Evolutionary conservation across 2,888 invertebrate genomes (phyloP).

Genomic region (Philonicus albiceps): DNA sequence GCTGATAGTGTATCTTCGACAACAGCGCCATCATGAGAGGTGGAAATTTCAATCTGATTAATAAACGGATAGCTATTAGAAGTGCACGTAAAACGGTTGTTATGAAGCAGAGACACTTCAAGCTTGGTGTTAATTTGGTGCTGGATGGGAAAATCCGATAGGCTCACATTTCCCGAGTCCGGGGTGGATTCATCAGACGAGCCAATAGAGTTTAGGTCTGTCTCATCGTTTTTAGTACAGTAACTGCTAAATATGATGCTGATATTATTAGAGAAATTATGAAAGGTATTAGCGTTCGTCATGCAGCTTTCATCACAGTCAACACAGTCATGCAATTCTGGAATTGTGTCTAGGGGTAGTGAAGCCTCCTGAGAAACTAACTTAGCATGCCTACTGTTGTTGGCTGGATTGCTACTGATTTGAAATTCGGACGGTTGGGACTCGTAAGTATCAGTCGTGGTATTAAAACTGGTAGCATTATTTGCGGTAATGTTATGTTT

Average conservation of each 20-base stretch:
- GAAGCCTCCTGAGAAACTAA: background rate
- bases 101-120: constrained; percentile 56
- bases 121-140: constrained; percentile 54
- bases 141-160: constrained; percentile 58
- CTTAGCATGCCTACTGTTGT: constrained; percentile 13
- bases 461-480: constrained; percentile 50
- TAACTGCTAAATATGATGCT: constrained; percentile 55
- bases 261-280: constrained; percentile 58
- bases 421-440: constrained; percentile 40
- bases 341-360: constrained; percentile 41
- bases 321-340: constrained; percentile 46
- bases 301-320: constrained; percentile 30
- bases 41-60: constrained; percentile 44
- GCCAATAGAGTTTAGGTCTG: constrained; percentile 57
- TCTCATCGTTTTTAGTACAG: constrained; percentile 42
- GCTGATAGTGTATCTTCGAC: background rate
- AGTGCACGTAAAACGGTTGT: constrained; percentile 50
- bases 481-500: constrained; percentile 48
- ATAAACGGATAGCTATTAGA: constrained; percentile 44
- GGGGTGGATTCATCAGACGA: constrained; percentile 59
- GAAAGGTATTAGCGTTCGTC: constrained; percentile 50
- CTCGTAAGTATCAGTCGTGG: constrained; percentile 50
- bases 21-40: constrained; percentile 38
- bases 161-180: constrained; percentile 61
- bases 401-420: background rate